Evolutionary conservation across 2,113 vertebrate species (phyloP), one percentile per base, ranked within the genome.

Genomic region (Hemiprocne comata): DNA sequence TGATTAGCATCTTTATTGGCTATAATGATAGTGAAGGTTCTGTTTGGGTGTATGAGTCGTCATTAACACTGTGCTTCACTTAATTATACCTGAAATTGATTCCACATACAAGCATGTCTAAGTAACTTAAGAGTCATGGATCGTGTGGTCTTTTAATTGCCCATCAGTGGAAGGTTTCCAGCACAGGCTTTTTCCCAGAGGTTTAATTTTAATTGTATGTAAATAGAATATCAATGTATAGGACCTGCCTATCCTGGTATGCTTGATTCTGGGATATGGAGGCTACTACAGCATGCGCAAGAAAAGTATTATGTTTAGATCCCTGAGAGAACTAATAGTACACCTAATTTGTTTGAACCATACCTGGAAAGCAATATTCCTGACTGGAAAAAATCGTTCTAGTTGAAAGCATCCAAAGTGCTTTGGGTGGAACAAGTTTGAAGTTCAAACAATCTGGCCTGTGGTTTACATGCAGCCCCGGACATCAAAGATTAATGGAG

Each of bases 21-120:
- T 89, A 6, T 97, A 95, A 95, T 94, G 93, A 92, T 84, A 87
- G 82, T 93, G 90, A 96, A 95, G 92, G 90, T 95, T 96, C 76
- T 93, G 2, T 83, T 79, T 93, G 77, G 70, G 83, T 96, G 85
- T 86, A 62, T 50, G 94, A 95, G 88, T 81, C 0, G 2, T 92
- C 88, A 90, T 93, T 85, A 93, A 74, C 69, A n/a, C 44, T 1
- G 2, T 84, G 54, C 73, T 97, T 95, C 77, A 69, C 88, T 96
- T 96, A 96, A 96, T 96, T 96, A 81, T 62, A 76, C 90, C 53
- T 81, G 84, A 60, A 93, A 87, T 62, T 82, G 86, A 85, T 90
- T 90, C 73, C 50, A 69, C 61, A 64, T 82, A 75, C 1, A 2
- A 2, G 1, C 61, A 34, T 44, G 6, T 77, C 75, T 8, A 88